Base-by-base conservation (phyloP, 1,140 invertebrate genomes). In the Drosophila santomea region DNA sequence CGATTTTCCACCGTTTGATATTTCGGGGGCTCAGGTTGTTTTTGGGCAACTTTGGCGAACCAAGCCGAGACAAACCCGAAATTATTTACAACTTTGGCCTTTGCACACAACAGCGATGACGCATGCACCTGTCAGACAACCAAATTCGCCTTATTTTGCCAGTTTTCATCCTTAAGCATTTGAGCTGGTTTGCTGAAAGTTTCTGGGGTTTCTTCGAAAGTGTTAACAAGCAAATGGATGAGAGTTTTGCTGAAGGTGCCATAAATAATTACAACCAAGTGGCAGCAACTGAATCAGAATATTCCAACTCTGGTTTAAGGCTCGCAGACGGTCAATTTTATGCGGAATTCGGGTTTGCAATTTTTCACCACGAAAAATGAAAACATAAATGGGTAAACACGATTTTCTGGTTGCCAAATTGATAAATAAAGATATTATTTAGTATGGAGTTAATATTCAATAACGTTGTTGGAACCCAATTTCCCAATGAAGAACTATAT, bases 81-180 rank as follows among this genome's bases (percentile, higher is more conserved):
- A 78, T 85, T 85, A 85, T 88, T 85, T 85, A 86, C 82, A 85
- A 85, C 74, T 85, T 78, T 85, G 76, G 80, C 82, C 83, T 85
- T 85, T 85, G 56, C 51, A 41, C 20, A 64, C 47, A 32, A 38
- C 48, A 54, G 25, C 17, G 81, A 78, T 86, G 82, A 86, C 82
- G 78, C 82, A 86, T 74, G 35, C 82, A 85, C 82, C 82, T 85
- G 82, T 76, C 81, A 62, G 45, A 35, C 28, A 52, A 52, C 20
- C 20, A 17, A 35, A 2, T 11, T 2, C 4, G 35, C 35, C n/a
- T 69, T 54, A 36, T 47, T 54, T 41, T 10, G 12, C 47, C 47
- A 35, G 20, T 15, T 60, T 54, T 35, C 38, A 59, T 45, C 25
- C 43, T 71, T 57, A 15, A 39, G 38, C 45, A 63, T 36, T 54